Evolutionary conservation across 2,888 invertebrate species (phyloP), one percentile per base, ranked within the genome.

Genomic region (Aromia moschata): DNA sequence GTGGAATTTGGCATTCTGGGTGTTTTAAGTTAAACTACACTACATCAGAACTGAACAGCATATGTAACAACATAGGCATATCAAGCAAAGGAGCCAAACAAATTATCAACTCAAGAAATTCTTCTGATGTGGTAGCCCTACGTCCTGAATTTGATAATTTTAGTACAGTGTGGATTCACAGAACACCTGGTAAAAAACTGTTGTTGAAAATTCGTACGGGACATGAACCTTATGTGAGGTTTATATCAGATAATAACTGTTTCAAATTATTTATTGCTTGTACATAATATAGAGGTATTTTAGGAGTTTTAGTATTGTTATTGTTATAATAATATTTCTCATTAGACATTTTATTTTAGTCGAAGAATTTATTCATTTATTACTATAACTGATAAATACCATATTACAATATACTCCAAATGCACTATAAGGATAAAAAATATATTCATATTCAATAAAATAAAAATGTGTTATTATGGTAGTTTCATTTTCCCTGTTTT

Each of bases 1-100:
- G 86, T 62, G 92, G 92, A 10, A 81, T 89, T 5, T 90, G 91
- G 90, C 87, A 89, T 66, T 83, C 89, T 0, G 89, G 89, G 72
- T 92, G 92, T 72, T 89, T 86, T 67, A 77, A 85, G 0, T 51
- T 65, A 10, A 83, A 83, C 44, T 82, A 84, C 55, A 85, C 86
- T 0, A 85, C 83, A 41, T 74, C 79, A 0, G 82, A 86, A 49
- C 76, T 86, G 1, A 85, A 86, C 69, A 79, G 82, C 10, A 85
- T 90, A 61, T 92, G 92, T 75, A 75, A 79, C 20, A 81, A 84
- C 58, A 75, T 90, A 10, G 89, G 89, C 5, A 90, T 86, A 69
- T 75, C 80, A 60, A 83, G 84, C 14, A 86, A 84, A 5, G 84
- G 83, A 67, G 85, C 85, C 0, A 81, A 56, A 18, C 69, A 70